Evolutionary conservation across 2,113 vertebrate species (phyloP), one percentile per base, ranked within the genome.

Genomic region (Callocephalon fimbriatum): DNA sequence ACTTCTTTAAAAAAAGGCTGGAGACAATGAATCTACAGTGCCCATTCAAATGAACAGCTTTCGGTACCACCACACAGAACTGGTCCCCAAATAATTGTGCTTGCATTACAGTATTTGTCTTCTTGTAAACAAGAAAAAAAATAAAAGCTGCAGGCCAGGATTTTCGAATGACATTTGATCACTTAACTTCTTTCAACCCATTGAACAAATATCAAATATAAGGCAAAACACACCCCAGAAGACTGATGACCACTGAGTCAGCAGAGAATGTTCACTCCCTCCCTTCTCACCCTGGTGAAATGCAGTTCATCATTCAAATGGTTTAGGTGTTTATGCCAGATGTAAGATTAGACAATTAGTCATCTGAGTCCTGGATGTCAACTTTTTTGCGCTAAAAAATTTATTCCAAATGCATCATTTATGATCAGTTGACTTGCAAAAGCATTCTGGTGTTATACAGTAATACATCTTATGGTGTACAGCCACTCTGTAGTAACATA

Each of bases 281-380:
- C 84, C 71, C 44, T 76, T 20, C 77, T 79, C 88, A 1, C 85
- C 71, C 86, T 17, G 2, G 50, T 59, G 95, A 72, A 61, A 68
- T 1, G 72, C 88, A 93, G 50, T 94, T 84, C 95, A 95, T 96
- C 82, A 91, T 56, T 84, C 82, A 94, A 96, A 95, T 95, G 95
- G 90, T 86, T 86, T 31, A 74, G 86, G 32, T 94, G 95, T 96
- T 97, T 97, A 97, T 93, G 96, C 97, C 96, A 97, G 97, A 97
- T 96, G 88, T 86, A 92, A 93, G 95, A 96, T 94, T 93, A 96
- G 95, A 94, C 96, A 96, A 97, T 96, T 95, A 96, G 82, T 96
- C 96, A 96, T 81, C 90, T 50, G 82, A 94, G 93, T 31, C 94
- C 92, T 71, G 92, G 35, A 44, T 93, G 96, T 97, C 96, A 97